A percentile compares a stretch with the other conserved stretches of the same genome.
Conservation (phyloP, 2,888 invertebrate species). For the Ochropleura leucogaster region DNA sequence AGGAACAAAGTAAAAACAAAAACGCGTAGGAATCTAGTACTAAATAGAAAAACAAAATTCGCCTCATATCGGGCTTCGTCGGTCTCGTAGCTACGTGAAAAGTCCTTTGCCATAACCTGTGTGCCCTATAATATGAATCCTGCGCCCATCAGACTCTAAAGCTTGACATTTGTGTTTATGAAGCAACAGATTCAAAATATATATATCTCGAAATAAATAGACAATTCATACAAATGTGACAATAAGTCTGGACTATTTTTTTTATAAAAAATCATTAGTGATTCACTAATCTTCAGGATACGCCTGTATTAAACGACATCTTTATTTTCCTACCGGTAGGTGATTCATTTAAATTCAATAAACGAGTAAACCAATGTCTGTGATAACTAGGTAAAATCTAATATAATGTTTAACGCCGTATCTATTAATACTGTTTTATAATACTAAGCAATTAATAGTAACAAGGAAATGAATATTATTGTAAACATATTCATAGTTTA, state of each 20-base stretch:
- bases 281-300: background rate
- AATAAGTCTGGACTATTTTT: background rate
- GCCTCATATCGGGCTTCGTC: background rate
- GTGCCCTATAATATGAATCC: background rate
- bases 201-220: background rate
- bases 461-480: slow-evolving; percentile 39
- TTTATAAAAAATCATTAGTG: background rate
- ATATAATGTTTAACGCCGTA: slow-evolving; percentile 6
- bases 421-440: slow-evolving; percentile 25
- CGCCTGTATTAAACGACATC: background rate
- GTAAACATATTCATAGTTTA: slow-evolving; percentile 20
- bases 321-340: slow-evolving; percentile 23
- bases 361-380: slow-evolving; percentile 9
- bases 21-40: too few species aligned
- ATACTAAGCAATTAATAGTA: slow-evolving; percentile 13
- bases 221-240: background rate
- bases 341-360: slow-evolving; percentile 20
- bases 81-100: background rate
- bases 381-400: slow-evolving; percentile 35
- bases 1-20: too few species aligned
- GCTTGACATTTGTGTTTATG: background rate
- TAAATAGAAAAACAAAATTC: background rate
- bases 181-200: background rate
- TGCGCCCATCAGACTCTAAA: background rate
- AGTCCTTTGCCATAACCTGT: too few species aligned